Base-by-base conservation (phyloP, 1,140 invertebrate genomes). In the Drosophila nannoptera region DNA sequence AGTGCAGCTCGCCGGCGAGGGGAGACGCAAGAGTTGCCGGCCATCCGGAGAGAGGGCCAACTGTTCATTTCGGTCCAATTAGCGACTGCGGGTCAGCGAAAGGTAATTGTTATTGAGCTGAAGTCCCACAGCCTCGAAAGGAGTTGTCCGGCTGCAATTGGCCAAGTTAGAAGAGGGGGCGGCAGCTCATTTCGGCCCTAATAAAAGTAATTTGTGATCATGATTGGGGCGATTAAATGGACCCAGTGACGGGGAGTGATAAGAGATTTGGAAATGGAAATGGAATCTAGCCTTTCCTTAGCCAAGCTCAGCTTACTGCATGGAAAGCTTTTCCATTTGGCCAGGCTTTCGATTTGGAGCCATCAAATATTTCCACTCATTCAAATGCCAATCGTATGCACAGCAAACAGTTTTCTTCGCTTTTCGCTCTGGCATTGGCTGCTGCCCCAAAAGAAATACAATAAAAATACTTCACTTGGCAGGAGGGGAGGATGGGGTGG, bases 11-110 rank as follows among this genome's bases (percentile, higher is more conserved):
- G 54, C 35, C 29, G 29, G 11, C 32, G n/a, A 53, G 33, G 29
- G 36, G 7, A 16, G 12, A 53, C 54, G 6, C 11, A 46, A 29
- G 5, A 12, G 12, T 32, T 45, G 64, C 50, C 45, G 7, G 49
- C 2, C 56, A 22, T 36, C 61, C 42, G 35, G 80, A 78, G 75
- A 83, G 84, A 78, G 78, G 74, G 76, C 73, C 74, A 38, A 7
- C 22, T 42, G 76, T 64, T 80, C 80, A 80, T 69, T 83, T 76
- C 61, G 42, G 32, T 62, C 38, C 77, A 83, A 77, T 83, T 83
- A 78, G 76, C 50, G 55, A 61, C 29, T 56, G 22, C 5, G 52
- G 59, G 33, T 43, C 46, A 45, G 35, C 62, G 35, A 84, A 84
- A 84, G 76, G 60, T 52, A 58, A 65, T 78, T 55, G 72, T 69